Evolutionary conservation across 2,113 vertebrate species (phyloP).

Genomic region (Pseudorectes ferrugineus): DNA sequence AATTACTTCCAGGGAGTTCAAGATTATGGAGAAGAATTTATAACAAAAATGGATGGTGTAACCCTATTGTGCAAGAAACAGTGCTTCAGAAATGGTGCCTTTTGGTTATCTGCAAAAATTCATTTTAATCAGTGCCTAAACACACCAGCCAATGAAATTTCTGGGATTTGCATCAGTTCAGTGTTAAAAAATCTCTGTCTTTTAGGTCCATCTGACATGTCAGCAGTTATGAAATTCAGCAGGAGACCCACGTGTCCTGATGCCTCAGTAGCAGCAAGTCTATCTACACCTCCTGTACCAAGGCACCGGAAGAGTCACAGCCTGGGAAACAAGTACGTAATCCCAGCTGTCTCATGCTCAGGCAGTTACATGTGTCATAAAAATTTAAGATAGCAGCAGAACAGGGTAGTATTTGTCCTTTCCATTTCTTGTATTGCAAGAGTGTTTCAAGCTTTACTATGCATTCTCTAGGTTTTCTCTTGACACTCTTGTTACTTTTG

Average conservation of each 20-base stretch:
- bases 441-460: neutral
- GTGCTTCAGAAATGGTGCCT: neutral
- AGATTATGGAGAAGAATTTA: neutral
- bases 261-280: conserved; percentile 82
- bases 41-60: neutral
- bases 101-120: neutral
- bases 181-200: conserved; percentile 38
- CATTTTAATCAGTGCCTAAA: neutral
- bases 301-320: conserved; percentile 97
- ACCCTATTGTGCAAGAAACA: neutral
- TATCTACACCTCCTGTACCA: conserved; percentile 86
- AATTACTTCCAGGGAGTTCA: neutral
- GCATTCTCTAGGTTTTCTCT: neutral
- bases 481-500: neutral
- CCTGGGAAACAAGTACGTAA: conserved; percentile 92
- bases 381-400: neutral
- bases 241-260: conserved; percentile 92
- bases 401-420: neutral
- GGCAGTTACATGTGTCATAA: neutral
- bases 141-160: neutral
- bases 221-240: conserved; percentile 79
- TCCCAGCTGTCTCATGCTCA: neutral
- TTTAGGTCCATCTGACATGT: conserved; percentile 82
- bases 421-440: neutral
- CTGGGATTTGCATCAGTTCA: neutral